Conservation (phyloP, 2,888 invertebrate species). For the Watsonalla binaria region DNA sequence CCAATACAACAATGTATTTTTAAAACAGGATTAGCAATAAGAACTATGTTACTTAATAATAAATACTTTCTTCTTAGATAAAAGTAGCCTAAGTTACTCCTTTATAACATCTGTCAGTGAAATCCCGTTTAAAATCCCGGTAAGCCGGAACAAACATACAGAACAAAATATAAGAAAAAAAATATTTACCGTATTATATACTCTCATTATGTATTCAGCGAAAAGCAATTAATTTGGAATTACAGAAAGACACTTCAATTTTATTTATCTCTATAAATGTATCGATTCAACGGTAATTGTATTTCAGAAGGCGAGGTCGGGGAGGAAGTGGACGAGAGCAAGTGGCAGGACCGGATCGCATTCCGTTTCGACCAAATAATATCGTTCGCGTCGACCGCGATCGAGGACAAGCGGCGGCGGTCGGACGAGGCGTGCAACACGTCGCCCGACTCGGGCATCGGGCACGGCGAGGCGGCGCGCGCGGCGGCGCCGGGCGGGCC, state of each 20-base stretch:
- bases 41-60: too few relatives aligned
- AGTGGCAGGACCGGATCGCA: conserved; percentile 96
- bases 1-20: too few relatives aligned
- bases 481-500: conserved; percentile 24
- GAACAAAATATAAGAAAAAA: too few relatives aligned
- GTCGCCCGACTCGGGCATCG: conserved; percentile 90
- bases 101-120: too few relatives aligned
- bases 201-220: too few relatives aligned
- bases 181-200: too few relatives aligned
- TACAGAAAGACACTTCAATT: too few relatives aligned
- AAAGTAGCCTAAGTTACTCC: too few relatives aligned
- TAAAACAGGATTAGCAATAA: too few relatives aligned
- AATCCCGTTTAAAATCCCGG: not conserved
- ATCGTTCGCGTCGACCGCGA: conserved; percentile 94
- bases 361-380: conserved; percentile 96
- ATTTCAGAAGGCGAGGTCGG: conserved; percentile 78
- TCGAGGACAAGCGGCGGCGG: conserved; percentile 90
- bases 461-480: conserved; percentile 80
- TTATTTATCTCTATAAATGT: too few relatives aligned
- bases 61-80: too few relatives aligned
- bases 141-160: not conserved
- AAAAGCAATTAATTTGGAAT: too few relatives aligned
- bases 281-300: conserved; percentile 4
- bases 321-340: conserved; percentile 87
- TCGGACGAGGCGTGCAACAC: conserved; percentile 92